Evolutionary conservation across 2,797 vertebrate genomes (phyloP), one percentile per base, ranked within the genome.

Genomic region (Tenualosa ilisha): DNA sequence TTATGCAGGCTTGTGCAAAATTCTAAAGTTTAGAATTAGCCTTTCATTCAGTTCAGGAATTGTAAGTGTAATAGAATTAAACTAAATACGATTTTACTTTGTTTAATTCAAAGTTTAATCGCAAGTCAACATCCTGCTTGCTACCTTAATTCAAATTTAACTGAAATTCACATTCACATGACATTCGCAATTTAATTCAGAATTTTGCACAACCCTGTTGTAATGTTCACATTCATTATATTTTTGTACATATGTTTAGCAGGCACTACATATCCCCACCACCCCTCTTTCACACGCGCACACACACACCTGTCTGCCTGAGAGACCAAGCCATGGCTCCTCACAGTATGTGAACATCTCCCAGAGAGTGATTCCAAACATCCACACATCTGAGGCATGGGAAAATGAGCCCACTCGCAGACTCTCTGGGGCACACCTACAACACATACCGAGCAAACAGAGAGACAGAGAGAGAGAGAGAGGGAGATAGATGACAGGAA

Each of bases 291-390:
- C 61, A 65, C n/a, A 65, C 61, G 26, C 61, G 26, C 63, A 12
- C n/a, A 24, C n/a, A 26, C 63, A 65, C 89, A 97, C 97, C 96
- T 97, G 95, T 91, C 95, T 93, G 43, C 95, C 96, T 0, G 95
- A 94, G 53, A 97, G 89, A 0, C 97, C 96, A 5, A 97, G 92
- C 97, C 97, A 98, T 3, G 97, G 97, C 86, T 98, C 97, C 87
- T 98, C 95, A 0, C 97, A 97, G 89, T 96, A 96, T 0, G 96
- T 97, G 88, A 98, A 97, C 97, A 98, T 97, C 92, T 98, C 97
- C 97, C 97, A 98, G 83, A 98, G 56, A 3, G 96, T 97, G 88
- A 97, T 94, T 0, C 96, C 97, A 51, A 96, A 98, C 97, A 98
- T 98, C 97, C 97, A 98, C 84, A 98, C 96, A 2, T 98, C 97